These are phyloP conservation scores for Ophonus ardosiacus DNA, from an alignment of 2,888 invertebrate genomes.

Conservation along the genomic window DNA sequence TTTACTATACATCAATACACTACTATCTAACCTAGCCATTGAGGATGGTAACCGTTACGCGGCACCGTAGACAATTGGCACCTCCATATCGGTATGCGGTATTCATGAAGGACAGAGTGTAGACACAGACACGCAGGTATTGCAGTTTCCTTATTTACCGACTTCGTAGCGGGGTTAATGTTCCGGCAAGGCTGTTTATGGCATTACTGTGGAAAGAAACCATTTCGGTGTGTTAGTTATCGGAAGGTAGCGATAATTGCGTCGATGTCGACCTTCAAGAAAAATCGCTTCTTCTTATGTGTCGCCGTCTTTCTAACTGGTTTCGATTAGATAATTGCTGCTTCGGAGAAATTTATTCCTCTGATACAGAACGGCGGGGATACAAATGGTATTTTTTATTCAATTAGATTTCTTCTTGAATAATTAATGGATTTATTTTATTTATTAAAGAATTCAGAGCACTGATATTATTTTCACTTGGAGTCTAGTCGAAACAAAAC, in stretches of 20 bases:
- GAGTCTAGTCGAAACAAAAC: too few species aligned
- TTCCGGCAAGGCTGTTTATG: conserved; percentile 42
- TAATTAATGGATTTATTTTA: too few species aligned
- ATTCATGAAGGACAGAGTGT: conserved; percentile 28
- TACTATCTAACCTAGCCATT: neutral
- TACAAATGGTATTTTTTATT: conserved; percentile 8
- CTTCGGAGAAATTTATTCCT: conserved; percentile 27
- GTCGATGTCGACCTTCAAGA: conserved; percentile 17
- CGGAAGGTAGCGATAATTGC: conserved; percentile 40
- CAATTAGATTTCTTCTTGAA: neutral
- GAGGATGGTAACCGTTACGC: conserved; percentile 5
- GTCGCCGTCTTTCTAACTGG: conserved; percentile 39
- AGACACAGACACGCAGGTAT: conserved; percentile 23
- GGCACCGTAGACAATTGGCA: conserved; percentile 20
- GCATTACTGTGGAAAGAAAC: conserved; percentile 19
- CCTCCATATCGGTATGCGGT: conserved; percentile 19
- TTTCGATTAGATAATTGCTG: conserved; percentile 34
- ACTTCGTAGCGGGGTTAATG: conserved; percentile 35
- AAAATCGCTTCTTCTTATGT: conserved; percentile 28
- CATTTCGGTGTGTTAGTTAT: conserved; percentile 39
- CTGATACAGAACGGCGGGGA: neutral
- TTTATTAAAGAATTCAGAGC: too few species aligned
- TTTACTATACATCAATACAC: neutral
- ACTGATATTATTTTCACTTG: too few species aligned
- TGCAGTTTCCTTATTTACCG: conserved; percentile 50